Evolutionary conservation across 2,797 vertebrate species (phyloP).

Genomic region (Alectoris magna): DNA sequence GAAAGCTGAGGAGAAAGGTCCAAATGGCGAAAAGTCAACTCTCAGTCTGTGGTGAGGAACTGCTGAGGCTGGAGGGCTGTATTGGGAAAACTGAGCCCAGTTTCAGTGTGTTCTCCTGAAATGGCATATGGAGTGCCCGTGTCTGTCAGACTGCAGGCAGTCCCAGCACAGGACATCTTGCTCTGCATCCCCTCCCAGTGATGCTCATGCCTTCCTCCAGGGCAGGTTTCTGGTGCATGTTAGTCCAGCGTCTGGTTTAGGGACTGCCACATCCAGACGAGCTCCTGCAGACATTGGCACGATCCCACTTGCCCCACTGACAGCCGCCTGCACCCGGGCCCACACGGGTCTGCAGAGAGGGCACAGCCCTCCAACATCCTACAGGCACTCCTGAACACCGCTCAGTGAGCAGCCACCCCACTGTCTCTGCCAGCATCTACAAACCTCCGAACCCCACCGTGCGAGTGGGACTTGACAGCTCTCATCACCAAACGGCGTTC

Average conservation of each 20-base stretch:
- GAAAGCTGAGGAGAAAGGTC: background rate
- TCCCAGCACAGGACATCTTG: background rate
- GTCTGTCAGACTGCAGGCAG: background rate
- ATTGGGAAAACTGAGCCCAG: conserved; percentile 57
- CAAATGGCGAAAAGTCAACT: background rate
- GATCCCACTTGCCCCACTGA: background rate
- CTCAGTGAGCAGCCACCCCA: conserved; percentile 8
- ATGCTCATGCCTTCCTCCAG: background rate
- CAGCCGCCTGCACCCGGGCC: background rate
- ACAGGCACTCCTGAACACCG: background rate
- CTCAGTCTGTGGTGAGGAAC: conserved; percentile 29
- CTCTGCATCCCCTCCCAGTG: accelerated
- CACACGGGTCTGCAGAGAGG: background rate
- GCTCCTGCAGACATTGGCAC: background rate
- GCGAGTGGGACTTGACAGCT: conserved; percentile 12
- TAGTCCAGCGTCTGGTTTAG: accelerated
- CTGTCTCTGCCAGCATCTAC: background rate
- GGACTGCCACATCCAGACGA: background rate
- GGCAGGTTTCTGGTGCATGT: accelerated
- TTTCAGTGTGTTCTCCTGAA: background rate
- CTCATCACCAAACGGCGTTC: conserved; percentile 40
- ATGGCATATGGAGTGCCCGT: background rate
- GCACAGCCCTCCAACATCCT: background rate
- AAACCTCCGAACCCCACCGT: conserved; percentile 14
- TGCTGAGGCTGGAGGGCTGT: conserved; percentile 30